Percentiles rank a stretch among this genome's conserved stretches.
Evolutionary conservation across 1,140 invertebrate genomes (phyloP).

Genomic region (Drosophila suzukii): DNA sequence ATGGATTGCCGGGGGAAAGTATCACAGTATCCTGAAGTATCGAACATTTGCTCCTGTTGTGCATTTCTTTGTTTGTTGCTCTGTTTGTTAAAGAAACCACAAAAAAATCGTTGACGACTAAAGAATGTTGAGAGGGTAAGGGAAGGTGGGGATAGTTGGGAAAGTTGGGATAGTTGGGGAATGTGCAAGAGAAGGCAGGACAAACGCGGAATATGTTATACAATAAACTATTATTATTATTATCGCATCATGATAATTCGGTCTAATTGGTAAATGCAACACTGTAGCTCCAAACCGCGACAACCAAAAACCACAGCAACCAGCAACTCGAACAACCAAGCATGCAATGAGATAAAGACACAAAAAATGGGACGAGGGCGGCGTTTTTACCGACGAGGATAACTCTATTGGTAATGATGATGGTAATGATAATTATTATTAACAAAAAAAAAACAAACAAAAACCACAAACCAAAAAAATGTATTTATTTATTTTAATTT

Average conservation of each 20-base stretch:
- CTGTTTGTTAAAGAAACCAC: slow-evolving; percentile 65
- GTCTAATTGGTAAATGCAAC: slow-evolving; percentile 36
- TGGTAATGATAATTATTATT: slow-evolving; percentile 59
- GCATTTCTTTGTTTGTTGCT: slow-evolving; percentile 81
- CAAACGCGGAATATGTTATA: slow-evolving; percentile 66
- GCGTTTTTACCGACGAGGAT: slow-evolving; percentile 74
- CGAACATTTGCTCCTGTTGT: slow-evolving; percentile 75
- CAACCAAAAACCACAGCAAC: slow-evolving; percentile 29
- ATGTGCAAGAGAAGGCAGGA: slow-evolving; percentile 32
- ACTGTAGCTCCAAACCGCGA: slow-evolving; percentile 67
- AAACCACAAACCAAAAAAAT: slow-evolving; percentile 69
- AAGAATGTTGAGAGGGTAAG: slow-evolving; percentile 25
- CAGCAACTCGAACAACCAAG: slow-evolving; percentile 66
- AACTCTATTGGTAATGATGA: slow-evolving; percentile 69
- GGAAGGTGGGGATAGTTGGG: not conserved
- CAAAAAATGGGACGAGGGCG: slow-evolving; percentile 38
- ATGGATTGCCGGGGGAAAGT: not conserved
- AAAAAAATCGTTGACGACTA: slow-evolving; percentile 51
- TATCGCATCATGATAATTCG: slow-evolving; percentile 74
- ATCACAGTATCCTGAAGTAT: slow-evolving; percentile 40
- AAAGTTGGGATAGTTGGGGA: slow-evolving; percentile 3
- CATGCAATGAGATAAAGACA: slow-evolving; percentile 75
- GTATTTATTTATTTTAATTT: slow-evolving; percentile 83
- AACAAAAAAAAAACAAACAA: slow-evolving; percentile 33
- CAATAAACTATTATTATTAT: slow-evolving; percentile 58